Conservation (phyloP, 2,888 invertebrate genomes). For the Trissolcus brochymenae region DNA sequence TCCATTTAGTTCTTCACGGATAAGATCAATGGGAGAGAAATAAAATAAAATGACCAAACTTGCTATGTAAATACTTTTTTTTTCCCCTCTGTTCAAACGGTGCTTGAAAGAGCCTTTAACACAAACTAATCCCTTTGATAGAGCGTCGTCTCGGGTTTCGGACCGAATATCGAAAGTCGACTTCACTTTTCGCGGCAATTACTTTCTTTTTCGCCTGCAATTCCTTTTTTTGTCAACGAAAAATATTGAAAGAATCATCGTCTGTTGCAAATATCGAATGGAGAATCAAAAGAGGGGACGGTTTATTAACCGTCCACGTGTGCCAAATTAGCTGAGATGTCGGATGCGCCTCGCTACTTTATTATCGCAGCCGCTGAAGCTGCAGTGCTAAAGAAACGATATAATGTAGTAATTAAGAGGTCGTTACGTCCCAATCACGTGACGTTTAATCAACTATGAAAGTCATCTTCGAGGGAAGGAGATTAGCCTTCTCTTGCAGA, state of each 20-base stretch:
- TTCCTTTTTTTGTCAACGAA: too few species aligned
- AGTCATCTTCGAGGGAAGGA: slow-evolving; percentile 56
- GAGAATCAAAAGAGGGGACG: slow-evolving; percentile 27
- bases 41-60: neutral
- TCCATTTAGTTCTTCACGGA: neutral
- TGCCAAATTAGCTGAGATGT: slow-evolving; percentile 31
- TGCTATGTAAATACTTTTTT: slow-evolving; percentile 19
- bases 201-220: slow-evolving; percentile 22
- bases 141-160: slow-evolving; percentile 25
- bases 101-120: slow-evolving; percentile 30
- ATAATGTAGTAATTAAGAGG: slow-evolving; percentile 62
- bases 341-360: slow-evolving; percentile 19
- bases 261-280: neutral
- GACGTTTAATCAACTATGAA: slow-evolving; percentile 63
- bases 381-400: slow-evolving; percentile 56
- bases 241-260: too few species aligned
- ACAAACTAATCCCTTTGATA: slow-evolving; percentile 21
- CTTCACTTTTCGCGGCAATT: slow-evolving; percentile 36
- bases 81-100: slow-evolving; percentile 22
- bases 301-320: slow-evolving; percentile 44
- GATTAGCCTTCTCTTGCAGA: slow-evolving; percentile 57
- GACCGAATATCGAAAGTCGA: slow-evolving; percentile 45
- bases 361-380: slow-evolving; percentile 23
- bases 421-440: slow-evolving; percentile 61
- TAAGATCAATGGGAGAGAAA: neutral